Conservation (phyloP, 2,113 vertebrate species). For the Semnornis frantzii region DNA sequence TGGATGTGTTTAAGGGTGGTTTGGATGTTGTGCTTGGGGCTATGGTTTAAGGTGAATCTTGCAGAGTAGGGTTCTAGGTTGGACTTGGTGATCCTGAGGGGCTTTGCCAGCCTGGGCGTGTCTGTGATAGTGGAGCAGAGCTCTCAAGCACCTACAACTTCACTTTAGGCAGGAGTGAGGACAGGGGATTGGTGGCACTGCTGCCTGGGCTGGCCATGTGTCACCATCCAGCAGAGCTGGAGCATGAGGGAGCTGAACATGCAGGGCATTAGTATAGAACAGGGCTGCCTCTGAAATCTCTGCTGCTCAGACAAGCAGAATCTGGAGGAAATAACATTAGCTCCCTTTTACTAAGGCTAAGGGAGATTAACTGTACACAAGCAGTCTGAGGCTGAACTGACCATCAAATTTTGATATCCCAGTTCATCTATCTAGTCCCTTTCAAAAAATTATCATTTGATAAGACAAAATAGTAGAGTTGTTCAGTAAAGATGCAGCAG, state of each 20-base stretch:
- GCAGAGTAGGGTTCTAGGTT: no score
- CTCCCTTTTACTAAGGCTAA: constrained; percentile 13
- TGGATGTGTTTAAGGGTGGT: no score
- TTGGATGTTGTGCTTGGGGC: no score
- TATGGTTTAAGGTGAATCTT: no score
- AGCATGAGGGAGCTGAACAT: fast-evolving
- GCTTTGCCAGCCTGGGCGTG: no score
- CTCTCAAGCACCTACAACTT: neutral
- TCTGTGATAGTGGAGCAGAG: neutral
- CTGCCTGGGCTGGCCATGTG: fast-evolving
- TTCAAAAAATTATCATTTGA: neutral
- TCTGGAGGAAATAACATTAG: neutral
- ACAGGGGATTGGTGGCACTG: no score
- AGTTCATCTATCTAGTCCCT: neutral
- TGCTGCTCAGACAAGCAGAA: neutral
- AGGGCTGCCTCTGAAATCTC: neutral
- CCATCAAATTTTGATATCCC: neutral
- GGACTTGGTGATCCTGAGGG: no score
- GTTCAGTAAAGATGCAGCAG: neutral
- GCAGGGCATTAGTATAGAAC: fast-evolving
- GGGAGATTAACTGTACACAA: neutral
- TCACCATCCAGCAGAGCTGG: neutral
- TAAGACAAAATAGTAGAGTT: neutral
- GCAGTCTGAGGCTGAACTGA: neutral
- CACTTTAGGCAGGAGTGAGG: neutral